These are phyloP conservation scores for Falco punctatus DNA, from an alignment of 2,113 vertebrate species.

Conservation along the genomic window DNA sequence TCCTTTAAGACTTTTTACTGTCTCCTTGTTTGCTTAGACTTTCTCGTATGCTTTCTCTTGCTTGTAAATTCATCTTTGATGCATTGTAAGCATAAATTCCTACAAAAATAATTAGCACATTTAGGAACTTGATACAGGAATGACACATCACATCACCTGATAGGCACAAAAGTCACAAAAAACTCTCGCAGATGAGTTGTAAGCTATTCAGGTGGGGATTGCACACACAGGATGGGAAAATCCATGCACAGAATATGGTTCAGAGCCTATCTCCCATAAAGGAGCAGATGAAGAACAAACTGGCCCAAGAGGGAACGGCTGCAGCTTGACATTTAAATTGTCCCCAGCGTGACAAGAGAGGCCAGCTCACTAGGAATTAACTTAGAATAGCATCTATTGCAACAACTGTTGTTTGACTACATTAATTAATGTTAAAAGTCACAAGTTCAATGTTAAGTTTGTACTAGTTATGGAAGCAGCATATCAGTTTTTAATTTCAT, in stretches of 20 bases:
- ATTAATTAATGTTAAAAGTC: background rate
- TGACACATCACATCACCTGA: background rate
- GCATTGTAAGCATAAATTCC: background rate
- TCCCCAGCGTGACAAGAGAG: rapidly evolving
- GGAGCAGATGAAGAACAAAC: background rate
- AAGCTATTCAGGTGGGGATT: background rate
- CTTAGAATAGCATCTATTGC: background rate
- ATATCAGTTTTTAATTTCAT: background rate
- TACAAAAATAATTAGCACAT: background rate
- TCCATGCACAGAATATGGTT: background rate
- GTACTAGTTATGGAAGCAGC: background rate
- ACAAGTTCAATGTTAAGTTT: background rate
- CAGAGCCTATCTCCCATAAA: background rate
- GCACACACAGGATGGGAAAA: background rate
- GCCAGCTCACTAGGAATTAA: background rate
- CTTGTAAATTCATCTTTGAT: background rate
- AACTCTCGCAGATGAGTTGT: background rate
- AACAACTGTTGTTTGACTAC: background rate
- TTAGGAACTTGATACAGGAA: background rate
- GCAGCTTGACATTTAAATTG: background rate
- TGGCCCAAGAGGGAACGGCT: background rate
- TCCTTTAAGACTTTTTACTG: background rate
- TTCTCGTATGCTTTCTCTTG: background rate
- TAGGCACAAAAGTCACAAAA: background rate
- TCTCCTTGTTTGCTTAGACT: background rate